phyloP scores from a whole-genome alignment of 1,140 invertebrate genomes.

The Zaprionus vittiger region DNA sequence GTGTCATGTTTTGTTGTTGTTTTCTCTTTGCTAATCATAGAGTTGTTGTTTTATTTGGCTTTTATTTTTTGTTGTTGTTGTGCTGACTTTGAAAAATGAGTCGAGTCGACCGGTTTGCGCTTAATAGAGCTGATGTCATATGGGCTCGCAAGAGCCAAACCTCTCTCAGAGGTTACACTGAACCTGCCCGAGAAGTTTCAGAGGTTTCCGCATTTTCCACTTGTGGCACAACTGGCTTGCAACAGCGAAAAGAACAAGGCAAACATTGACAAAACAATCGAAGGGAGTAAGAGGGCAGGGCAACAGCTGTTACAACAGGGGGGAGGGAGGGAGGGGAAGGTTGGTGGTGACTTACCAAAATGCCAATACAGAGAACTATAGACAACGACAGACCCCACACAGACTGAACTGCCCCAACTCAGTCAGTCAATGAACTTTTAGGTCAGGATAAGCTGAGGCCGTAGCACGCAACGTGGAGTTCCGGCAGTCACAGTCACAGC shows the following conservation, averaged over 20 bases:
- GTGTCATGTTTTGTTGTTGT: constrained; percentile 28
- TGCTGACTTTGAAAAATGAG: constrained; percentile 76
- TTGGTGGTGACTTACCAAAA: constrained; percentile 32
- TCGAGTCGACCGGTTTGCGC: constrained; percentile 66
- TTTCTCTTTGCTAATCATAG: constrained; percentile 37
- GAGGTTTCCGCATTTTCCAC: constrained; percentile 46
- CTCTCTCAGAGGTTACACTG: constrained; percentile 36
- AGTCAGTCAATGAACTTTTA: constrained; percentile 77
- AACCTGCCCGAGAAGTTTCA: constrained; percentile 33
- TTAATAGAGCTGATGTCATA: constrained; percentile 77
- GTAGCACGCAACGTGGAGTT: constrained; percentile 52
- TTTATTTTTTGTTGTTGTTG: constrained; percentile 36
- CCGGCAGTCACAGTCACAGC: constrained; percentile 12
- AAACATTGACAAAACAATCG: constrained; percentile 74
- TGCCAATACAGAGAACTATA: constrained; percentile 54
- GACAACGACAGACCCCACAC: constrained; percentile 23
- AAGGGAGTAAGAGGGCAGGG: constrained; percentile 18
- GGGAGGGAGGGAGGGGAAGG: not conserved
- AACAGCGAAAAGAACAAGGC: constrained; percentile 16
- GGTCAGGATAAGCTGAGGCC: constrained; percentile 46
- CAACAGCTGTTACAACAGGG: constrained; percentile 54
- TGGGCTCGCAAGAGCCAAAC: constrained; percentile 15
- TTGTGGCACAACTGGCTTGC: constrained; percentile 37
- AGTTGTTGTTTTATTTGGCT: constrained; percentile 37
- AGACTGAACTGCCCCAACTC: constrained; percentile 47